Percentiles rank a stretch among this genome's conserved stretches.
Conservation (phyloP, 2,797 vertebrate species). For the Microchirus variegatus region DNA sequence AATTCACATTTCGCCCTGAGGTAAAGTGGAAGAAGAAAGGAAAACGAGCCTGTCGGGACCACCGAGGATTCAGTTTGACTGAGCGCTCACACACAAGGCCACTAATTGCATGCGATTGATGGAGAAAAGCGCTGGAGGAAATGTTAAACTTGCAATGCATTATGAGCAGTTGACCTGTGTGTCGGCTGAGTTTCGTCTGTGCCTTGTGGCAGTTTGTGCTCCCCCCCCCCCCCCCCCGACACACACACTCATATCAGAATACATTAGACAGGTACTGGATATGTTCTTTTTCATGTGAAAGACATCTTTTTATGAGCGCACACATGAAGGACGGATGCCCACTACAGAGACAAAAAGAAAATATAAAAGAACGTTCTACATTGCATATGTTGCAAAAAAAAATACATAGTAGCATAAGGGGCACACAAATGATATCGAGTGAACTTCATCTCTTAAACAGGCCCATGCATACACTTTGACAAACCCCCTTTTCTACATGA, state of each 20-base stretch:
- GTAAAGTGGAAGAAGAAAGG: conserved; percentile 20
- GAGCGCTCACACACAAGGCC: conserved; percentile 21
- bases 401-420: no score
- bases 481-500: no score
- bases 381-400: no score
- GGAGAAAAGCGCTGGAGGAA: conserved; percentile 50
- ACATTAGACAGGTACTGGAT: conserved; percentile 10
- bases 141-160: conserved; percentile 51
- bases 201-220: conserved; percentile 9
- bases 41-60: conserved; percentile 30
- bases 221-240: background rate
- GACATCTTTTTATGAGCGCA: no score
- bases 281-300: background rate
- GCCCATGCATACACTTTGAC: no score
- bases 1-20: conserved; percentile 41
- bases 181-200: conserved; percentile 30
- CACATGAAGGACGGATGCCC: no score
- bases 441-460: no score
- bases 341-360: no score
- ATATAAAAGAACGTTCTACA: no score
- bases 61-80: conserved; percentile 42
- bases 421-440: no score
- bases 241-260: conserved; percentile 21
- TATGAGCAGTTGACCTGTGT: conserved; percentile 53
- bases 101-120: conserved; percentile 68